These are phyloP conservation scores for Spheniscus mendiculus DNA, from an alignment of 2,113 vertebrate species.

Conservation along the genomic window DNA sequence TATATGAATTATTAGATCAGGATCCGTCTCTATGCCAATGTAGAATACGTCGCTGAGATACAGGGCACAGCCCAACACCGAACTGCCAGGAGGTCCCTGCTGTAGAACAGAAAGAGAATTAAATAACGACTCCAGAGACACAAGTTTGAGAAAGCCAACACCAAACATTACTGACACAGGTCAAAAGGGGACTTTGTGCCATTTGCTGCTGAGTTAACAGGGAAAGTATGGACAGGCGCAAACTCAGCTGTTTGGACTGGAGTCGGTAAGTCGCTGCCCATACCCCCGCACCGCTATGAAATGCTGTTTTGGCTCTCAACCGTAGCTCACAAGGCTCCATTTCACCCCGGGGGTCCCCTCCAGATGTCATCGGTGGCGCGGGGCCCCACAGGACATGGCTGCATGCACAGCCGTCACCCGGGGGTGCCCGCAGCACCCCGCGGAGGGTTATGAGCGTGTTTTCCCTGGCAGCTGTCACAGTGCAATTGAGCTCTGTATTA, in stretches of 20 bases:
- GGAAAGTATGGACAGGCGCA: background rate
- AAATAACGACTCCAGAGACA: background rate
- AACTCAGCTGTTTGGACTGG: background rate
- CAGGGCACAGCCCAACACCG: background rate
- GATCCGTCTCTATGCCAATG: rapidly evolving
- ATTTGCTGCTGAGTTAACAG: background rate
- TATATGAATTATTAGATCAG: background rate
- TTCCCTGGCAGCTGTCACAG: background rate
- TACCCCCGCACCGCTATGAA: rapidly evolving
- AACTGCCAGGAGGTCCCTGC: background rate
- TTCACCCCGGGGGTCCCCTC: background rate
- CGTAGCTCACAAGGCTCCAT: background rate
- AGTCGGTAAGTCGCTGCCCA: rapidly evolving
- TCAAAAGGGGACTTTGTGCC: background rate
- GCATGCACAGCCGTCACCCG: rapidly evolving
- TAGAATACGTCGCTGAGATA: rapidly evolving
- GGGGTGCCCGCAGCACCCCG: background rate
- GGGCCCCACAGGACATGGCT: rapidly evolving
- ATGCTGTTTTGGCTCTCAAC: background rate
- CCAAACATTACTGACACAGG: background rate
- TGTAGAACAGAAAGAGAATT: background rate
- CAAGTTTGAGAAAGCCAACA: background rate
- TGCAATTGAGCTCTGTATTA: rapidly evolving
- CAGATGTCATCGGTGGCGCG: rapidly evolving
- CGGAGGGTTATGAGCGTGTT: rapidly evolving